These are phyloP conservation scores for Epinephelus malabaricus DNA, from an alignment of 2,797 vertebrate genomes.

Conservation along the genomic window DNA sequence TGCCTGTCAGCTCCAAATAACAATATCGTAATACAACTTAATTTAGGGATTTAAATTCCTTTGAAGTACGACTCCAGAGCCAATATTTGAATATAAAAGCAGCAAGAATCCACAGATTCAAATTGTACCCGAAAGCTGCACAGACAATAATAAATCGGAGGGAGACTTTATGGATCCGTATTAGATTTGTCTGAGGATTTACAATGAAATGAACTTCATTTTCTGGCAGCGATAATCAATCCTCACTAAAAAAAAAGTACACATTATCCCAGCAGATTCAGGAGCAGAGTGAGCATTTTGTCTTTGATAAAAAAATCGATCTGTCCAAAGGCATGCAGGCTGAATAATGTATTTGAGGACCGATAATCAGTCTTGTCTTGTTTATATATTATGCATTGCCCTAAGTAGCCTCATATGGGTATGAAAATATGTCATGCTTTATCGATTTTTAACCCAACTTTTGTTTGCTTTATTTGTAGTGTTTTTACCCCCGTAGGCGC, in stretches of 20 bases:
- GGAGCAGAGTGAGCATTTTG: constrained; percentile 8
- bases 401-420: constrained; percentile 3
- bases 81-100: constrained; percentile 6
- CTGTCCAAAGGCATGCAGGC: constrained; percentile 4
- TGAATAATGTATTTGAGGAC: constrained; percentile 24
- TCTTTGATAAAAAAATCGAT: constrained; percentile 33
- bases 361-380: constrained; percentile 31
- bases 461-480: neutral
- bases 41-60: neutral
- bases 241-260: constrained; percentile 6
- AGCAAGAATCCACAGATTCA: neutral
- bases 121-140: neutral
- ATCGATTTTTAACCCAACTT: constrained; percentile 16
- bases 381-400: constrained; percentile 7
- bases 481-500: neutral
- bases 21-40: neutral
- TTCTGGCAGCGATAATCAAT: constrained; percentile 40
- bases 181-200: constrained; percentile 44
- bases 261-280: constrained; percentile 22
- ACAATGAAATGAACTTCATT: constrained; percentile 35
- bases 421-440: neutral
- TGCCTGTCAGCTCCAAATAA: neutral
- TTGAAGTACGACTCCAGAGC: neutral
- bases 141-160: constrained; percentile 16
- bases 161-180: constrained; percentile 31